Evolutionary conservation across 2,113 vertebrate genomes (phyloP).

Genomic region (Elachura formosa): DNA sequence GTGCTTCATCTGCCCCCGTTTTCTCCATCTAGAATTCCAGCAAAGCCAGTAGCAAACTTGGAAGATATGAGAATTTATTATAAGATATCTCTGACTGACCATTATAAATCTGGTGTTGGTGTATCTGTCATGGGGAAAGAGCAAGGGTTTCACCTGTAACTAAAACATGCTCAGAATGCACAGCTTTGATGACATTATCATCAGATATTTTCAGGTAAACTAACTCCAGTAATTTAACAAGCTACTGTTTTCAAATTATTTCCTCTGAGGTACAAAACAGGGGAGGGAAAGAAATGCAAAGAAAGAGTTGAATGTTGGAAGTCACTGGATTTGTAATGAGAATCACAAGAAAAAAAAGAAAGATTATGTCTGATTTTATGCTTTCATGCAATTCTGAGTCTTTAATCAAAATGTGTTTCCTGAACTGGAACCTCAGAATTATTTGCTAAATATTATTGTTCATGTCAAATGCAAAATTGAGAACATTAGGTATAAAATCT

Average conservation of each 20-base stretch:
- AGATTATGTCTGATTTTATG: not conserved
- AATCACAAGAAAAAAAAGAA: not conserved
- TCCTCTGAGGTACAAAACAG: not conserved
- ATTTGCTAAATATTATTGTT: not conserved
- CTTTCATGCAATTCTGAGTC: not conserved
- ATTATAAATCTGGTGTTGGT: not conserved
- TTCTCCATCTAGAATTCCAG: not conserved
- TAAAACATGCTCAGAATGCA: fast-evolving
- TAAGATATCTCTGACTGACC: not conserved
- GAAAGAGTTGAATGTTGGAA: not conserved
- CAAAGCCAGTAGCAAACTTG: not conserved
- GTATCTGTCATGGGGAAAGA: not conserved
- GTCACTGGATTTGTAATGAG: not conserved
- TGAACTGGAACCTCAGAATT: slow-evolving; percentile 4
- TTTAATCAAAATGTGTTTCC: slow-evolving; percentile 17
- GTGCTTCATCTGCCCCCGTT: fast-evolving
- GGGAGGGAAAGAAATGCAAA: not conserved
- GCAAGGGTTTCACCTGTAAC: not conserved
- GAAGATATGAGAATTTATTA: not conserved
- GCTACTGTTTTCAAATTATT: not conserved
- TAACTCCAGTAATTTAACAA: not conserved
- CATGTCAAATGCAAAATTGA: not conserved
- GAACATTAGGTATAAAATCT: not conserved
- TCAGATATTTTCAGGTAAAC: slow-evolving; percentile 2
- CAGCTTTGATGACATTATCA: not conserved